Base-by-base conservation (phyloP, 2,113 vertebrate genomes). In the Syngnathus typhle region DNA sequence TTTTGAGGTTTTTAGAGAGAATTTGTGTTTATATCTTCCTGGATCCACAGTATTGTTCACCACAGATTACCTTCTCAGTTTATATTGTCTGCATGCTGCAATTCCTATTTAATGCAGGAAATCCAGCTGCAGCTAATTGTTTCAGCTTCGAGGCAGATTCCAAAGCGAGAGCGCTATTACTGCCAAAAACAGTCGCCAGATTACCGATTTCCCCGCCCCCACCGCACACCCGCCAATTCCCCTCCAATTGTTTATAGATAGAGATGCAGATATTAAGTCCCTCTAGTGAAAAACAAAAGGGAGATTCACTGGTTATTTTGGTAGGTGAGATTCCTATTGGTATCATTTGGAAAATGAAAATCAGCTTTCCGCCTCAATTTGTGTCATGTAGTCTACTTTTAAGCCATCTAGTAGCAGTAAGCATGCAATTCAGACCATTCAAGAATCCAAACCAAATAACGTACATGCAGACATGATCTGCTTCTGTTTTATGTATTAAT, bases 61-160 rank as follows among this genome's bases (percentile, higher is more conserved):
- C 27, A 36, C 0, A 36, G 27, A 27, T 58, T 58, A 58, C 27
- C 27, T 58, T 16, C 55, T 58, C 15, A 1, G 13, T 58, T 58
- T 16, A 18, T 7, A 58, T 58, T 23, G 39, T 62, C 60, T 8
- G 41, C 38, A 44, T 62, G 41, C 60, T 44, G 60, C 60, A 62
- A 41, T 61, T 61, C 39, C n/a, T 15, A 23, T 43, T 41, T 62
- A 62, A 62, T 23, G 55, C 60, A 43, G 39, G 12, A 62, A 62
- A 62, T 21, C 59, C 59, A 21, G 59, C 59, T 15, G 21, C 39
- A 46, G 41, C 41, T 44, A 62, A 62, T 27, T 43, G 60, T 62
- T 62, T 62, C n/a, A 44, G 60, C 60, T 62, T 23, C 6, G 21
- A 44, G 41, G 21, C 60, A 44, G 41, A 62, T 46, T 62, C 21